These are phyloP conservation scores for Marmota flaviventris DNA, from an alignment of 2,113 vertebrate genomes.

Conservation along the genomic window DNA sequence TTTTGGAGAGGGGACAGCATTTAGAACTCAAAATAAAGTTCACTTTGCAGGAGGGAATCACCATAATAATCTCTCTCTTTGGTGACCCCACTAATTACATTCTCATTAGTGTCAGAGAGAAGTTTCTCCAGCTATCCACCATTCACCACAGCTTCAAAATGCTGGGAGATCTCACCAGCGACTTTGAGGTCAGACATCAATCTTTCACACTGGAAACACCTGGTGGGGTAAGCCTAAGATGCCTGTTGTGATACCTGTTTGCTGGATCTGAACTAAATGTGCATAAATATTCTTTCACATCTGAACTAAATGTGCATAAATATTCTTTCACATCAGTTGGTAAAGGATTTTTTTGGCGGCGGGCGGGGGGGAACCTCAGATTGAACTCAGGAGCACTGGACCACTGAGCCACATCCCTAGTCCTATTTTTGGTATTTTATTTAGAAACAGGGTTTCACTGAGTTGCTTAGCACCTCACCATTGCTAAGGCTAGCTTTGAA, in stretches of 20 bases:
- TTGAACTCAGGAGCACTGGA: no score
- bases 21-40: constrained; percentile 20
- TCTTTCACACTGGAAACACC: not conserved
- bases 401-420: no score
- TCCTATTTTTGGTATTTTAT: no score
- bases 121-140: not conserved
- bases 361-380: no score
- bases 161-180: not conserved
- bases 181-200: not conserved
- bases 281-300: not conserved
- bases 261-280: not conserved
- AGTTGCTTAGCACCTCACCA: no score
- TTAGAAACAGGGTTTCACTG: no score
- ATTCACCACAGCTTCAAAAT: not conserved
- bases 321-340: not conserved
- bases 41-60: not conserved
- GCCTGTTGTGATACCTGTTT: not conserved
- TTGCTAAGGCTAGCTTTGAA: no score
- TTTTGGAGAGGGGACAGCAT: not conserved
- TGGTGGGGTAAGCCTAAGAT: not conserved
- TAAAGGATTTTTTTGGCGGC: not conserved
- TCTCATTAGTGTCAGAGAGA: not conserved
- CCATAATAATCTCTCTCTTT: not conserved
- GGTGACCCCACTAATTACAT: not conserved
- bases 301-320: not conserved